These are phyloP conservation scores for Drosophila eugracilis DNA, from an alignment of 1,140 invertebrate genomes.

Conservation along the genomic window DNA sequence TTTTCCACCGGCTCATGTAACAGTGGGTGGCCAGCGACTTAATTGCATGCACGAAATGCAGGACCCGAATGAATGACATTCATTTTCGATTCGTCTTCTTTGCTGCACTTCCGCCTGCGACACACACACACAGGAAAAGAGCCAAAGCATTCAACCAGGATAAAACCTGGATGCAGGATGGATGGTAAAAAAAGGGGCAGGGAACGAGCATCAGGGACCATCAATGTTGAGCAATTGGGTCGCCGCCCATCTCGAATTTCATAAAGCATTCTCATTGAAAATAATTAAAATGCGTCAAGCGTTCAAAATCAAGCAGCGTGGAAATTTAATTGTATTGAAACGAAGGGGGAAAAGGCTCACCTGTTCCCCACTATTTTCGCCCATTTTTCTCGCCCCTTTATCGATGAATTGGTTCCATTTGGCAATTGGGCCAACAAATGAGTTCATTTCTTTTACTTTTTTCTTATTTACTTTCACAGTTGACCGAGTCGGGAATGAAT, in stretches of 20 bases:
- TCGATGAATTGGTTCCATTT: slow-evolving; percentile 48
- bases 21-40: slow-evolving; percentile 33
- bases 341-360: slow-evolving; percentile 8
- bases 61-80: slow-evolving; percentile 74
- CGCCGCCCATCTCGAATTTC: slow-evolving; percentile 64
- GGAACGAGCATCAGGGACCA: slow-evolving; percentile 1
- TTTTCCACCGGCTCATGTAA: slow-evolving; percentile 1
- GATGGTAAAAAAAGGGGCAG: background rate
- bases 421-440: slow-evolving; percentile 53
- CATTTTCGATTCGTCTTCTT: slow-evolving; percentile 59
- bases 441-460: slow-evolving; percentile 30
- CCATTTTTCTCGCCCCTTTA: slow-evolving; percentile 1
- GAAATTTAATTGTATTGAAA: slow-evolving; percentile 81
- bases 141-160: slow-evolving; percentile 60
- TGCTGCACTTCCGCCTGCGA: slow-evolving; percentile 72
- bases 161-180: slow-evolving; percentile 18
- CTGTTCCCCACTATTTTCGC: slow-evolving; percentile 19
- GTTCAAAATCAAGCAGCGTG: slow-evolving; percentile 82
- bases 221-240: slow-evolving; percentile 52
- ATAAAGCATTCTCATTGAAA: slow-evolving; percentile 78
- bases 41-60: slow-evolving; percentile 71
- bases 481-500: slow-evolving; percentile 22
- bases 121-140: slow-evolving; percentile 27
- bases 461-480: slow-evolving; percentile 12
- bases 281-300: slow-evolving; percentile 81